Evolutionary conservation across 2,888 invertebrate species (phyloP).

Genomic region (Lasioglossum marginatum): DNA sequence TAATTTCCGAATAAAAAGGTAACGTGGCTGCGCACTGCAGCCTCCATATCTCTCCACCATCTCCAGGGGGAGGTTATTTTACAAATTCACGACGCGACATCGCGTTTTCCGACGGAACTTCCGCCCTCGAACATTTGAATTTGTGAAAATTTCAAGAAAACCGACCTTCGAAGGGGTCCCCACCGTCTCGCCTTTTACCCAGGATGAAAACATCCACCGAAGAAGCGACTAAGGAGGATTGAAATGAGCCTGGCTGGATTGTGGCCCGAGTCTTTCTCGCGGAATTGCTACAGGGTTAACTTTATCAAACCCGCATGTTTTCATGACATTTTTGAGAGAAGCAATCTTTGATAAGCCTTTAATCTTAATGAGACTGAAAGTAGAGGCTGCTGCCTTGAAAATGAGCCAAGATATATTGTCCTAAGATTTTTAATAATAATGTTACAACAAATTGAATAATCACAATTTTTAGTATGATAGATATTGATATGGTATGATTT

Average conservation of each 20-base stretch:
- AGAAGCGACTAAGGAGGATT: background rate
- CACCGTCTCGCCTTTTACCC: background rate
- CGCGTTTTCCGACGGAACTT: slow-evolving; percentile 56
- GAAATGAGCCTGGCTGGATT: background rate
- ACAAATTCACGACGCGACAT: slow-evolving; percentile 54
- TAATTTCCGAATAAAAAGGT: slow-evolving; percentile 38
- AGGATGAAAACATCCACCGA: background rate
- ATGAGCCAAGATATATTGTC: background rate
- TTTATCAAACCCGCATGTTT: background rate
- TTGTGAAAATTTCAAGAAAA: slow-evolving; percentile 3
- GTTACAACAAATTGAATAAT: no score
- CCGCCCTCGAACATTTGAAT: slow-evolving; percentile 46
- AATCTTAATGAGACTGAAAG: background rate
- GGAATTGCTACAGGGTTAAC: background rate
- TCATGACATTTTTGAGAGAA: background rate
- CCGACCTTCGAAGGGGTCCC: background rate
- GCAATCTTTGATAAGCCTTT: background rate
- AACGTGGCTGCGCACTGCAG: slow-evolving; percentile 22
- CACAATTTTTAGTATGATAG: no score
- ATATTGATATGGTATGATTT: no score
- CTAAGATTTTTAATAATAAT: no score
- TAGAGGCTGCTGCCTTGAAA: background rate
- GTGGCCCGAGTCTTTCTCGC: background rate
- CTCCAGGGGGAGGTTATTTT: slow-evolving; percentile 44
- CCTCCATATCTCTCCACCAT: slow-evolving; percentile 26